Percentiles rank a stretch among this genome's conserved stretches.
These are phyloP conservation scores for Arenaria interpres DNA, from an alignment of 2,113 vertebrate species.

Conservation along the genomic window DNA sequence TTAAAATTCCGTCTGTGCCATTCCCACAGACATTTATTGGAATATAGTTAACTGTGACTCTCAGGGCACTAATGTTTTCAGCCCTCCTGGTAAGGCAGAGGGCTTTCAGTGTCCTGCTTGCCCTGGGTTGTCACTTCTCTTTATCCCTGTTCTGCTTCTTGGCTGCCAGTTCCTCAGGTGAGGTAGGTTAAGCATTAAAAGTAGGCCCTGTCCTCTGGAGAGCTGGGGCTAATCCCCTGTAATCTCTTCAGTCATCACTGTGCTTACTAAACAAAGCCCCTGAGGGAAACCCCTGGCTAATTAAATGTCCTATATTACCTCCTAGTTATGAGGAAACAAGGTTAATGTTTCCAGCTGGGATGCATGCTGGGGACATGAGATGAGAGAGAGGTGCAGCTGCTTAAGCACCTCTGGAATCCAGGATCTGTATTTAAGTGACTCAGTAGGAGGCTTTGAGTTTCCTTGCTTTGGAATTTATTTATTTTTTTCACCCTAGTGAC, in stretches of 20 bases:
- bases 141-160: background rate
- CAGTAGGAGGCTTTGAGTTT: background rate
- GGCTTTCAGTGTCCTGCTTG: background rate
- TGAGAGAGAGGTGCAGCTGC: background rate
- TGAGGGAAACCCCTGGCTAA: background rate
- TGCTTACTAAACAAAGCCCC: background rate
- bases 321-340: background rate
- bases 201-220: background rate
- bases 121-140: background rate
- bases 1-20: background rate
- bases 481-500: background rate
- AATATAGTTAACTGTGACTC: background rate
- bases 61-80: background rate
- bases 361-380: background rate
- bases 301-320: background rate
- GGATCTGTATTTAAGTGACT: background rate
- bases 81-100: background rate
- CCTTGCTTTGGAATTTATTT: background rate
- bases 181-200: background rate
- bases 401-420: background rate
- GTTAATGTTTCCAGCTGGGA: background rate
- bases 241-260: background rate
- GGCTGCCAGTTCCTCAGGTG: background rate
- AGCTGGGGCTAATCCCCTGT: background rate
- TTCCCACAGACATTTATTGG: background rate